Evolutionary conservation across 2,797 vertebrate species (phyloP).

Genomic region (Hoplostethus mediterraneus): DNA sequence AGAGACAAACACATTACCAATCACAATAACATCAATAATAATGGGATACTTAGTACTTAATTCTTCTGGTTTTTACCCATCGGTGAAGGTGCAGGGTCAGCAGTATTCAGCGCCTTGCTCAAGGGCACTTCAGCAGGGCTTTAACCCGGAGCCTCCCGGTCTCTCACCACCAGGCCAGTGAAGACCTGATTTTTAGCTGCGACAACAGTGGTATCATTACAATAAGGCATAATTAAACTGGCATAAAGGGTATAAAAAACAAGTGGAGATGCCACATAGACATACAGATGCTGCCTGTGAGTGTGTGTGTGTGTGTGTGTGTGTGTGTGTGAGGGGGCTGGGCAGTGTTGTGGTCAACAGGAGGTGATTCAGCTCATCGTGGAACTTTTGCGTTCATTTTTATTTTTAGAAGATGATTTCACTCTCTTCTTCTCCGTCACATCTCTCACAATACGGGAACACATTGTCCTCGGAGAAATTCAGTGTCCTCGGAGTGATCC

Average conservation of each 20-base stretch:
- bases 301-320: constrained; percentile 6
- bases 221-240: background rate
- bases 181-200: background rate
- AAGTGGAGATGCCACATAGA: background rate
- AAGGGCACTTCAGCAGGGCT: constrained; percentile 29
- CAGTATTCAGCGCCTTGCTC: constrained; percentile 20
- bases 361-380: background rate
- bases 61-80: too few relatives aligned
- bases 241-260: background rate
- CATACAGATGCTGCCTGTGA: background rate
- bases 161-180: background rate
- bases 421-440: too few relatives aligned
- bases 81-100: too few relatives aligned
- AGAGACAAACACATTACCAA: background rate
- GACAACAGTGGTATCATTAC: background rate
- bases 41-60: background rate
- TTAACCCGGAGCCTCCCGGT: background rate
- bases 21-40: background rate
- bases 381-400: background rate
- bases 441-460: background rate
- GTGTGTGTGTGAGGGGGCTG: background rate
- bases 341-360: background rate
- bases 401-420: too few relatives aligned
- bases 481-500: too few relatives aligned
- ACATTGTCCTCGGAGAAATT: constrained; percentile 1